Evolutionary conservation across 2,113 vertebrate species (phyloP).

Genomic region (Probosciger aterrimus): DNA sequence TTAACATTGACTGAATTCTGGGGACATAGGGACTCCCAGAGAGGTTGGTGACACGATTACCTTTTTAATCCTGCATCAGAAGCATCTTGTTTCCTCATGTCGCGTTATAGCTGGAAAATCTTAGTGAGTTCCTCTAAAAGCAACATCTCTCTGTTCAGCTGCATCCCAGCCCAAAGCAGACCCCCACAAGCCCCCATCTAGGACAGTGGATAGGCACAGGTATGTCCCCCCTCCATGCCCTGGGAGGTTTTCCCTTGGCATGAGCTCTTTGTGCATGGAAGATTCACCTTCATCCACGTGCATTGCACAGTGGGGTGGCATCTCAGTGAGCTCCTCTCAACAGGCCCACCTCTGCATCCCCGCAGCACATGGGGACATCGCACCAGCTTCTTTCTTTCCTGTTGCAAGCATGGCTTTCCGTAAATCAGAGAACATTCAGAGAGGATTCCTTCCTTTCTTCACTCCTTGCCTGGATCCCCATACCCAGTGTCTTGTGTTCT

Average conservation of each 20-base stretch:
- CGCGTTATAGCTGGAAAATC: background rate
- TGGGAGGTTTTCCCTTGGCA: background rate
- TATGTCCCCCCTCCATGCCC: accelerated
- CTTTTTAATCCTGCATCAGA: background rate
- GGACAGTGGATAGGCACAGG: no score
- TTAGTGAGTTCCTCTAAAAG: accelerated
- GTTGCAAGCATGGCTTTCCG: background rate
- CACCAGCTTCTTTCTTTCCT: background rate
- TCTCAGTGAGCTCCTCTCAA: accelerated
- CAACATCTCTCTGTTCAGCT: background rate
- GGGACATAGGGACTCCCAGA: background rate
- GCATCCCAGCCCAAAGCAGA: background rate
- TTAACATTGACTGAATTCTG: background rate
- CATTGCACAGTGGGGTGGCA: accelerated
- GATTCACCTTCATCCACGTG: accelerated
- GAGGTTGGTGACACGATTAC: accelerated
- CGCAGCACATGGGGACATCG: background rate
- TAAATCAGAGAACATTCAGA: background rate
- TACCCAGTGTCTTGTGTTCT: background rate
- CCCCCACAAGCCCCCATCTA: background rate
- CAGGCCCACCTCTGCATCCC: background rate
- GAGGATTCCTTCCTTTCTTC: background rate
- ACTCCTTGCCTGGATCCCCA: background rate
- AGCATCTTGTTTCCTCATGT: background rate
- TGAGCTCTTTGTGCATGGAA: background rate